Percentiles rank a stretch among this genome's conserved stretches.
These are phyloP conservation scores for Drosophila eohydei DNA, from an alignment of 2,888 invertebrate genomes.

Conservation along the genomic window DNA sequence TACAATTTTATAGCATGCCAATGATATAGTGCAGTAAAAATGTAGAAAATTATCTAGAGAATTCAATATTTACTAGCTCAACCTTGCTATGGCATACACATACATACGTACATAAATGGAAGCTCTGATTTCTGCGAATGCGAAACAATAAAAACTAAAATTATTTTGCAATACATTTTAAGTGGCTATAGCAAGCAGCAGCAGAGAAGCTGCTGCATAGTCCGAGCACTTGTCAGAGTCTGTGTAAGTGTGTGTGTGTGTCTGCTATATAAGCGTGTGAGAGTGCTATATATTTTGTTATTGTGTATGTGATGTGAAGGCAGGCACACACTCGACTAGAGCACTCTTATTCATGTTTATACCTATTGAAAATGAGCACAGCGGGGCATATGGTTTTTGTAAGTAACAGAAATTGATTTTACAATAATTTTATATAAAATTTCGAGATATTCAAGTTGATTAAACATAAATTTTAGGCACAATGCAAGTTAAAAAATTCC, in stretches of 20 bases:
- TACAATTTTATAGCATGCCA: not conserved
- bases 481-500: too few relatives aligned
- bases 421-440: not conserved
- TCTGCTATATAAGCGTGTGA: not conserved
- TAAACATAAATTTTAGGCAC: not conserved
- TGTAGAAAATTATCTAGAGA: not conserved
- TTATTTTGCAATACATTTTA: conserved; percentile 3
- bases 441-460: not conserved
- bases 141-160: conserved; percentile 7
- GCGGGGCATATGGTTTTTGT: not conserved
- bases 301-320: conserved; percentile 2
- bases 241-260: not conserved
- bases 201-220: not conserved
- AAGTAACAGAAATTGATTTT: not conserved
- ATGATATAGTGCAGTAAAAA: not conserved
- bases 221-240: not conserved
- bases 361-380: not conserved
- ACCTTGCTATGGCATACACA: not conserved
- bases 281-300: not conserved
- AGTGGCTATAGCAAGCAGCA: conserved; percentile 7
- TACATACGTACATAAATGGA: not conserved
- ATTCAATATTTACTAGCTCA: not conserved
- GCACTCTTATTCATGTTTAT: not conserved
- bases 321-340: conserved; percentile 8
- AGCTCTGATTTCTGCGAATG: not conserved